Evolutionary conservation across 2,113 vertebrate species (phyloP), one percentile per base, ranked within the genome.

Genomic region (Melanotaenia duboulayi): DNA sequence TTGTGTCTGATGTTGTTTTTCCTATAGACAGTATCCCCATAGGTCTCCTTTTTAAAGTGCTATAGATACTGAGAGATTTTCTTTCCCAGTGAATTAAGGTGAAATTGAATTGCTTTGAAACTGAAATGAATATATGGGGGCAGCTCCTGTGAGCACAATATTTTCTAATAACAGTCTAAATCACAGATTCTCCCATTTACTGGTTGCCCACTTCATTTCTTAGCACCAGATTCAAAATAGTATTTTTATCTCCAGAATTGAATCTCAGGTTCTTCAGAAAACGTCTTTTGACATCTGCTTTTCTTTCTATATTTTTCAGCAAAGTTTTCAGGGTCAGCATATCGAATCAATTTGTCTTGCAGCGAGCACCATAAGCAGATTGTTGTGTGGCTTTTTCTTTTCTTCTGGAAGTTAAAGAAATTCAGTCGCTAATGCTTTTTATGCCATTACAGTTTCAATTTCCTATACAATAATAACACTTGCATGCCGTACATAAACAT

Each of bases 191-290:
- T 71, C 78, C 82, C 51, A 75, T 80, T 84, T 81, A 58, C 79
- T 50, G 44, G 64, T 74, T 58, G 60, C 76, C 76, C 80, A 79
- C 88, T 89, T 89, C 78, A 89, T 90, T 90, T 91, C 55, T 40
- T 12, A 65, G 71, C 62, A 64, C 57, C 39, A 17, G 75, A 61
- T 81, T 79, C 20, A 37, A 81, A 92, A 91, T 90, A 50, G 78
- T 67, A 86, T 91, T 89, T 80, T 86, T 93, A 90, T 91, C 87
- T 90, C 66, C 11, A 49, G 83, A 92, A 92, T 90, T 93, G 77
- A 88, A 92, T 94, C 87, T 89, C 71, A 39, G 74, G 76, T 80
- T 63, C 82, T 72, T 85, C 52, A 50, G 69, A 84, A 88, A 90
- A 84, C 70, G 48, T 88, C 64, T 55, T 65, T 46, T 87, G 83